phyloP scores from a whole-genome alignment of 1,140 invertebrate species.

The Anoplophora glabripennis region DNA sequence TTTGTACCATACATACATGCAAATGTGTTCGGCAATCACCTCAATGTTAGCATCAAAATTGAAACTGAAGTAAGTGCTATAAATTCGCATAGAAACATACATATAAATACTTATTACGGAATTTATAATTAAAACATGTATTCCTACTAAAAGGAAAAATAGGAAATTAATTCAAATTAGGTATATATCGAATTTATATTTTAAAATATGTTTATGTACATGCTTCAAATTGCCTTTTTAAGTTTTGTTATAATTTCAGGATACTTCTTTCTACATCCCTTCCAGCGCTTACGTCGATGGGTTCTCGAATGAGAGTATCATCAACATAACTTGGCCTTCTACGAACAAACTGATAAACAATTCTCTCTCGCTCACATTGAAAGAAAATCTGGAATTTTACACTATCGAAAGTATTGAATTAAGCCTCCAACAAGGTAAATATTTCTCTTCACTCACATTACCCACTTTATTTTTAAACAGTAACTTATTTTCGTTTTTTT shows the following conservation, averaged over 20 bases:
- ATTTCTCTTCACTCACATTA: too few relatives aligned
- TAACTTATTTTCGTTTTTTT: too few relatives aligned
- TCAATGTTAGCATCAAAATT: constrained; percentile 3
- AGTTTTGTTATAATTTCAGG: background rate
- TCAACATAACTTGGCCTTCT: constrained; percentile 7
- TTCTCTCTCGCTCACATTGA: background rate
- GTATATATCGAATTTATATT: too few relatives aligned
- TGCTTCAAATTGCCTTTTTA: too few relatives aligned
- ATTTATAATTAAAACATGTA: too few relatives aligned
- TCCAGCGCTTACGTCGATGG: background rate
- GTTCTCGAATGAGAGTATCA: background rate
- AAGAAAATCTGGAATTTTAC: background rate
- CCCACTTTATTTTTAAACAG: too few relatives aligned
- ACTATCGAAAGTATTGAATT: background rate
- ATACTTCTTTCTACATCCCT: background rate
- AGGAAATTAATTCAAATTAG: too few relatives aligned
- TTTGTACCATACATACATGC: background rate
- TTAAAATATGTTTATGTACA: too few relatives aligned
- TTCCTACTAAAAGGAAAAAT: too few relatives aligned
- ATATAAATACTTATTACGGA: too few relatives aligned
- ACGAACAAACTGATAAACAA: background rate
- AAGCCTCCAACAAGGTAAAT: background rate
- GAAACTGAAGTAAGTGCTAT: background rate
- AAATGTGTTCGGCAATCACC: background rate
- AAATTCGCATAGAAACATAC: too few relatives aligned